Evolutionary conservation across 2,113 vertebrate species (phyloP), one percentile per base, ranked within the genome.

Genomic region (Notechis scutatus): DNA sequence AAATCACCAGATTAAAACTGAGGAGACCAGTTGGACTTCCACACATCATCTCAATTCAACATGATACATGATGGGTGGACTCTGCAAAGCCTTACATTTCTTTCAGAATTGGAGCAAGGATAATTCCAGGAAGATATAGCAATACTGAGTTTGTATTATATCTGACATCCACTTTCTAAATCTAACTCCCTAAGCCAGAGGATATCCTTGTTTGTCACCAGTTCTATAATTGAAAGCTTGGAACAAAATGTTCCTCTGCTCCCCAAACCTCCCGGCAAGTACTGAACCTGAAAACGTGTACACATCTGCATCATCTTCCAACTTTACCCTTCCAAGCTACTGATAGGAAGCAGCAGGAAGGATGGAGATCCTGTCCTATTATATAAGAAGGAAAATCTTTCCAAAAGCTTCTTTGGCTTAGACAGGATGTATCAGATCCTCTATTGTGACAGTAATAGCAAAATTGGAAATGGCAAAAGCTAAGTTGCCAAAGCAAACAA

Each of bases 381-480:
- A 59, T 3, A 89, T 91, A 92, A 91, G 93, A n/a, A 94, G 64
- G 92, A 88, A 93, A 93, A 15, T 90, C 50, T 90, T 15, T 87
- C 89, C 56, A 34, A 6, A 3, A 1, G 90, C 93, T 90, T 89
- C 87, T 64, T 93, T 11, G 39, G 5, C 42, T 88, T 47, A 23
- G 69, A 93, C 94, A 96, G 97, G 97, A 96, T 96, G 92, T 23
- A 26, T 88, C 93, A 93, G 93, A 95, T 93, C 95, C 94, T 95
- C 92, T 81, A 92, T 94, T 93, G 54, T 18, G 88, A 45, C 21
- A 88, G 89, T 87, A 94, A 91, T 87, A 52, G 23, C 61, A 45
- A 87, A 85, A 88, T 85, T 81, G 85, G 89, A 92, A 93, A 85
- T 92, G 92, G 94, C 93, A 94, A 91, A 93, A 91, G 59, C 69